A percentile compares a stretch with the other conserved stretches of the same genome.
Evolutionary conservation across 2,888 invertebrate species (phyloP).

Genomic region (Cheilosia scutellata): DNA sequence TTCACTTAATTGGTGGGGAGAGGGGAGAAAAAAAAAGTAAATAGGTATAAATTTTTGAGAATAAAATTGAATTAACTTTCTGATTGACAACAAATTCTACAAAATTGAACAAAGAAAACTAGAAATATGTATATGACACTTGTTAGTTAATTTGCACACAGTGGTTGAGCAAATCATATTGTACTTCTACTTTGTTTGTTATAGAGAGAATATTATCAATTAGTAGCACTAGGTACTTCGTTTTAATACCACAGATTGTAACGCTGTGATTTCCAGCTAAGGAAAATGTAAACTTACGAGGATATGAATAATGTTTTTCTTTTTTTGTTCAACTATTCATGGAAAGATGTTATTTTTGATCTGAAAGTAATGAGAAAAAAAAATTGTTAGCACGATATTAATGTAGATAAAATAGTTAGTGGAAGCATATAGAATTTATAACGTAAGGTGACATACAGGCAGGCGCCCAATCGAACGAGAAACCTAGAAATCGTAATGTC

Average conservation of each 20-base stretch:
- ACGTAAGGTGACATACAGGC: not conserved
- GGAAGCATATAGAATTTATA: not conserved
- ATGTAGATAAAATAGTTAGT: not conserved
- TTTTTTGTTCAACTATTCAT: slow-evolving; percentile 66
- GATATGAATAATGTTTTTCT: slow-evolving; percentile 64
- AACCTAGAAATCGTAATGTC: too few species aligned
- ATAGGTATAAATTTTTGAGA: not conserved
- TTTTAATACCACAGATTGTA: slow-evolving; percentile 11
- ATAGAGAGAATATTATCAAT: not conserved
- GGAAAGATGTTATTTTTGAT: slow-evolving; percentile 63
- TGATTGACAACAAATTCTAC: slow-evolving; percentile 12
- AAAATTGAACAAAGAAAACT: slow-evolving; percentile 8
- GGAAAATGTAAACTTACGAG: slow-evolving; percentile 58
- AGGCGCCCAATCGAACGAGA: too few species aligned
- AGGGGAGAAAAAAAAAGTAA: slow-evolving; percentile 14
- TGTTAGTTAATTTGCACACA: slow-evolving; percentile 22
- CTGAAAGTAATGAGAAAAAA: slow-evolving; percentile 34
- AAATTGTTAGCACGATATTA: not conserved
- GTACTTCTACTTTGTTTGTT: slow-evolving; percentile 18
- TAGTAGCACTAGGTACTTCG: not conserved
- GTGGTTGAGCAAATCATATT: slow-evolving; percentile 10
- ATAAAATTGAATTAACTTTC: not conserved
- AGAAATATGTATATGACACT: slow-evolving; percentile 12
- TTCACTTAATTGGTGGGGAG: slow-evolving; percentile 27
- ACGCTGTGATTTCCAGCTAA: not conserved